phyloP scores from a whole-genome alignment of 2,113 vertebrate genomes.

The Oplegnathus fasciatus region DNA sequence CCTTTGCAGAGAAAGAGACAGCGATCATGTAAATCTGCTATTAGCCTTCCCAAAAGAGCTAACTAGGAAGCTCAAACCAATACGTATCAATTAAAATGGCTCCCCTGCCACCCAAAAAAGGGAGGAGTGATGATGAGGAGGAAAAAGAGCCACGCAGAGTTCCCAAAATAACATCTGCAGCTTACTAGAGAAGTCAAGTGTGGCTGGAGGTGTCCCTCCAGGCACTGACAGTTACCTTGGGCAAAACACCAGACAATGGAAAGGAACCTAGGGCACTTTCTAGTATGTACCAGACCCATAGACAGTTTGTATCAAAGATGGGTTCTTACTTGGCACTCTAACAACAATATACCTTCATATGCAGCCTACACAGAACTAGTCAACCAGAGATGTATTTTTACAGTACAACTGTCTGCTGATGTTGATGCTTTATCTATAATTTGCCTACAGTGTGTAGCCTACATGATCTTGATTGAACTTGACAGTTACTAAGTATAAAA shows the following conservation, averaged over 20 bases:
- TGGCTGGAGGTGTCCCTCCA: slow-evolving; percentile 70
- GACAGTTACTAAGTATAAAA: too few species aligned
- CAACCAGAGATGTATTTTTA: not conserved
- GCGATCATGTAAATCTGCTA: not conserved
- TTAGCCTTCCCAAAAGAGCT: not conserved
- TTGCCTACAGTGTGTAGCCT: too few species aligned
- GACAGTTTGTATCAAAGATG: slow-evolving; percentile 33
- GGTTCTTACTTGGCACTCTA: not conserved
- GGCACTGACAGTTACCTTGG: slow-evolving; percentile 73
- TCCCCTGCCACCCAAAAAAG: slow-evolving; percentile 17
- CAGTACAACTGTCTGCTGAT: not conserved
- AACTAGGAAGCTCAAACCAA: slow-evolving; percentile 22
- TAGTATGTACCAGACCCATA: slow-evolving; percentile 14
- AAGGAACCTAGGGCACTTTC: slow-evolving; percentile 57
- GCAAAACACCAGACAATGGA: slow-evolving; percentile 67
- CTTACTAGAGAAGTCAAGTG: slow-evolving; percentile 59
- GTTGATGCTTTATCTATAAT: not conserved
- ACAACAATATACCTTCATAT: not conserved
- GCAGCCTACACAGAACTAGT: not conserved
- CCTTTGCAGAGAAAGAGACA: not conserved
- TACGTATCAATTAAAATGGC: slow-evolving; percentile 23
- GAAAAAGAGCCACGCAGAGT: slow-evolving; percentile 24
- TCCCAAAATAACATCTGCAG: slow-evolving; percentile 70
- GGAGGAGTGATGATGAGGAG: not conserved
- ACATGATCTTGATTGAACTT: too few species aligned